Evolutionary conservation across 2,797 vertebrate genomes (phyloP).

Genomic region (Enoplosus armatus): DNA sequence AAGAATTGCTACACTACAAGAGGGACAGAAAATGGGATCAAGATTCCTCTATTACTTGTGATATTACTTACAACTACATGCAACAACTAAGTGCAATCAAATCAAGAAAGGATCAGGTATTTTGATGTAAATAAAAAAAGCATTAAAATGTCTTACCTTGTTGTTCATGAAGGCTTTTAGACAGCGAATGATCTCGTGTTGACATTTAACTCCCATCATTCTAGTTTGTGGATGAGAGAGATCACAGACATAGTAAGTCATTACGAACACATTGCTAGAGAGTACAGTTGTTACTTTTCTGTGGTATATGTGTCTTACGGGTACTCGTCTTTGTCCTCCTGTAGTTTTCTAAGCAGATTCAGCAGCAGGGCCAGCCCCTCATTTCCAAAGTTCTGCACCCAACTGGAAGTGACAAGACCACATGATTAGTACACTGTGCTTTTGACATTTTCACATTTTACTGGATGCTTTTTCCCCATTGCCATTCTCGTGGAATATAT

Average conservation of each 20-base stretch:
- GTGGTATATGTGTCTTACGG: slow-evolving; percentile 69
- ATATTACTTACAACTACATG: background rate
- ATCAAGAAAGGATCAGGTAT: background rate
- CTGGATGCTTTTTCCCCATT: background rate
- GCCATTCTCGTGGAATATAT: background rate
- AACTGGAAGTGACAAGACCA: slow-evolving; percentile 79
- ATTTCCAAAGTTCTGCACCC: slow-evolving; percentile 94
- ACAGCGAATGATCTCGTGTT: slow-evolving; percentile 95
- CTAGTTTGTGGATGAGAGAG: slow-evolving; percentile 52
- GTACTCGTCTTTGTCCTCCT: slow-evolving; percentile 89
- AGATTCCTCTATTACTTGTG: background rate
- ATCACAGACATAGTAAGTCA: background rate
- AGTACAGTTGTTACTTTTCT: background rate
- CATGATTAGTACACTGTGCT: background rate
- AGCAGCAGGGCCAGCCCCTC: slow-evolving; percentile 90
- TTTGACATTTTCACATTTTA: background rate
- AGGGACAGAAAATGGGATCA: background rate
- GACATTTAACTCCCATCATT: slow-evolving; percentile 83
- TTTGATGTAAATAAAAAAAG: background rate
- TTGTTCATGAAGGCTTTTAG: slow-evolving; percentile 98
- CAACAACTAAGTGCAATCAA: background rate
- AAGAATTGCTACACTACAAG: slow-evolving; percentile 18
- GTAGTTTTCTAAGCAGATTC: slow-evolving; percentile 87
- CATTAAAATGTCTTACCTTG: slow-evolving; percentile 83
- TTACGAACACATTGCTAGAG: slow-evolving; percentile 15